phyloP scores from a whole-genome alignment of 2,797 vertebrate genomes.

The Rhodeus uyekii region DNA sequence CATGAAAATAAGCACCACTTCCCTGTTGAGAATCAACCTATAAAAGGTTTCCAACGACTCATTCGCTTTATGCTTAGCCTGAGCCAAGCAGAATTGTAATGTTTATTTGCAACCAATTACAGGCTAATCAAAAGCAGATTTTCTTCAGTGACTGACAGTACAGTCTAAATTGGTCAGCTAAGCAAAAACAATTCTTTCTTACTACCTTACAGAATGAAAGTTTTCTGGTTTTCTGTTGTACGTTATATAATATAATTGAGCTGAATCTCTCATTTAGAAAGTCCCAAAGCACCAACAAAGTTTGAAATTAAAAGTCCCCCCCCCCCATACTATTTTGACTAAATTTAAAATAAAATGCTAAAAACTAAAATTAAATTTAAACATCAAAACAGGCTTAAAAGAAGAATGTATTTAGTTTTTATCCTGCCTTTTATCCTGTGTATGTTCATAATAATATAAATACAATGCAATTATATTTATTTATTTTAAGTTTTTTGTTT shows the following conservation, averaged over 20 bases:
- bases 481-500: neutral
- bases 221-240: neutral
- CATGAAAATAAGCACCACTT: neutral
- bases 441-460: neutral
- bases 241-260: conserved; percentile 4
- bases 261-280: neutral
- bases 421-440: too few species aligned
- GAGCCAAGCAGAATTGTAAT: conserved; percentile 10
- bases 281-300: neutral
- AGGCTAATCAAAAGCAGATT: conserved; percentile 29
- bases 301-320: too few species aligned
- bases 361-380: neutral
- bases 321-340: neutral
- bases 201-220: neutral
- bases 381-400: neutral
- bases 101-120: conserved; percentile 20
- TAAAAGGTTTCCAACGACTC: conserved; percentile 27
- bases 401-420: neutral
- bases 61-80: conserved; percentile 6
- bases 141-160: conserved; percentile 12
- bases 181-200: conserved; percentile 8
- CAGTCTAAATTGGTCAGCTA: conserved; percentile 5
- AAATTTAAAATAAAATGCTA: neutral
- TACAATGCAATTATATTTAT: neutral
- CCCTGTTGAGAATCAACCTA: conserved; percentile 38